Evolutionary conservation across 2,113 vertebrate genomes (phyloP).

Genomic region (Syngnathus floridae): DNA sequence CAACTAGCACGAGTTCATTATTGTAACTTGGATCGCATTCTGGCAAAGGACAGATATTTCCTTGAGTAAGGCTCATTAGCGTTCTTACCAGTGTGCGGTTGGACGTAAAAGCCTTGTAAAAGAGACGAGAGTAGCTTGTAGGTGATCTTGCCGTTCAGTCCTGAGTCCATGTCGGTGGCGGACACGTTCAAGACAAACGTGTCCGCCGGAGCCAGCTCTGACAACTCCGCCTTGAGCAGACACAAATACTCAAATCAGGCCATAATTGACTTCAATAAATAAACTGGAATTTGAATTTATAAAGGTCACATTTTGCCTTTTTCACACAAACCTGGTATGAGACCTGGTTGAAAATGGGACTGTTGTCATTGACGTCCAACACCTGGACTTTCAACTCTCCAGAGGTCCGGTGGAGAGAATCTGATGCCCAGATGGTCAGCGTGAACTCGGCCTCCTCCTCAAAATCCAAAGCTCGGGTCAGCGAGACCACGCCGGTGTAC

Average conservation of each 20-base stretch:
- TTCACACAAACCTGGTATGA: conserved; percentile 73
- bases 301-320: neutral
- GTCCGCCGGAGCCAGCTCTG: conserved; percentile 66
- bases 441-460: conserved; percentile 72
- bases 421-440: conserved; percentile 74
- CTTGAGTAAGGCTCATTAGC: neutral
- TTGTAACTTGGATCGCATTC: neutral
- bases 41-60: neutral
- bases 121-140: conserved; percentile 79
- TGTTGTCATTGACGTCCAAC: conserved; percentile 85
- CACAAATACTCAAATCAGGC: neutral
- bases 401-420: conserved; percentile 76
- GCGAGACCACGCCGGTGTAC: conserved; percentile 72
- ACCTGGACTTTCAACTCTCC: conserved; percentile 72
- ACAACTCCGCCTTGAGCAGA: conserved; percentile 72
- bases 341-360: conserved; percentile 79
- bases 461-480: conserved; percentile 77
- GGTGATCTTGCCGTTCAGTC: conserved; percentile 69
- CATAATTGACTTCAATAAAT: no score
- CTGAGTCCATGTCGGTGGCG: conserved; percentile 77
- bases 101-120: conserved; percentile 74
- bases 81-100: conserved; percentile 76
- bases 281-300: neutral
- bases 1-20: neutral
- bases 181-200: conserved; percentile 68